A percentile compares a stretch with the other conserved stretches of the same genome.
phyloP scores from a whole-genome alignment of 1,140 invertebrate species.

The Campoletis sonorensis region DNA sequence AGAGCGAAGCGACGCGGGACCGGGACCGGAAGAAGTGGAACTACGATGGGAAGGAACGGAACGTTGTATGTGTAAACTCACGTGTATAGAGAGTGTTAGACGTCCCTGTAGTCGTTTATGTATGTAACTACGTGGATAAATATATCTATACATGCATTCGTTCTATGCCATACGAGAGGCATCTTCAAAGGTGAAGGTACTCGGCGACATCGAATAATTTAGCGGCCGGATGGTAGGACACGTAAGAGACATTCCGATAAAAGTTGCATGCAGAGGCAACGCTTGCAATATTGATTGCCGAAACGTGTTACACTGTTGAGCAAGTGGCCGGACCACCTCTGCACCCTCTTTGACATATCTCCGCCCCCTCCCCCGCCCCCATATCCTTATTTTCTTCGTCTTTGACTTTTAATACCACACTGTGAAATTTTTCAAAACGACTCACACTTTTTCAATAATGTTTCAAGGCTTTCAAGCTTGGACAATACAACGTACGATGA shows the following conservation, averaged over 20 bases:
- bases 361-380: not conserved
- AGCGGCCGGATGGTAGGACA: slow-evolving; percentile 44
- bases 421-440: not conserved
- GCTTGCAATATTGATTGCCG: slow-evolving; percentile 49
- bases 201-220: slow-evolving; percentile 51
- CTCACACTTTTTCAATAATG: not conserved
- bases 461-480: not conserved
- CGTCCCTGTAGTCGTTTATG: not conserved
- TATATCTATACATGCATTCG: not conserved
- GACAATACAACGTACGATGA: not conserved
- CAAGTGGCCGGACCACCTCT: slow-evolving; percentile 6
- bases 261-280: slow-evolving; percentile 47
- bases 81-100: slow-evolving; percentile 6
- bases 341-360: not conserved
- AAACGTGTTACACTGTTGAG: slow-evolving; percentile 44
- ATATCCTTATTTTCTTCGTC: not conserved
- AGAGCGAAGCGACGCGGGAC: slow-evolving; percentile 7
- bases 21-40: not conserved
- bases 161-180: slow-evolving; percentile 12
- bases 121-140: not conserved
- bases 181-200: slow-evolving; percentile 49
- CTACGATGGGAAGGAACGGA: not conserved
- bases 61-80: slow-evolving; percentile 15
- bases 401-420: not conserved
- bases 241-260: slow-evolving; percentile 51